Conservation (phyloP, 2,888 invertebrate species). For the Spilosoma lubricipeda region DNA sequence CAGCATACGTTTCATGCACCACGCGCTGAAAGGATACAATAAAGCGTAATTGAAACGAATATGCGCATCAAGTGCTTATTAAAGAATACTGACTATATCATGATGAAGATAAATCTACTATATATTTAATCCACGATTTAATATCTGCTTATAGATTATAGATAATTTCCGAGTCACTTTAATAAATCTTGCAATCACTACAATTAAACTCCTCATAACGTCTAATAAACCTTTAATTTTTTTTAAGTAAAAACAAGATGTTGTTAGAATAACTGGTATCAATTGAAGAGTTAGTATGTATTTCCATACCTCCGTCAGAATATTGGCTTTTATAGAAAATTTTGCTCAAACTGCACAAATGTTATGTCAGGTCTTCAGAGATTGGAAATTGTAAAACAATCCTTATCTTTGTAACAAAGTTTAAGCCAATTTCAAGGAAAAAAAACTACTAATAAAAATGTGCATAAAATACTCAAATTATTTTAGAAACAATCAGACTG, state of each 20-base stretch:
- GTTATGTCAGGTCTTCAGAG: not conserved
- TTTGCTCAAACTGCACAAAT: not conserved
- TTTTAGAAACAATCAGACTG: too few relatives aligned
- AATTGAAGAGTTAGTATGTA: too few relatives aligned
- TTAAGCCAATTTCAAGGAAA: not conserved
- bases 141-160: not conserved
- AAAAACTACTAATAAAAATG: too few relatives aligned
- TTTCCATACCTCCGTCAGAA: too few relatives aligned
- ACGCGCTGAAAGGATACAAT: conserved; percentile 66
- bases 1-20: conserved; percentile 78
- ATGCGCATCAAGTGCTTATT: conserved; percentile 19
- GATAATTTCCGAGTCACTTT: not conserved
- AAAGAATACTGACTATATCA: not conserved
- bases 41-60: not conserved
- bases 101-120: not conserved
- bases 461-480: too few relatives aligned
- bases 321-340: not conserved
- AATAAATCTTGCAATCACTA: not conserved
- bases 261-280: too few relatives aligned
- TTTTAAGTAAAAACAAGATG: not conserved
- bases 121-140: not conserved
- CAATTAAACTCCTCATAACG: not conserved
- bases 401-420: not conserved
- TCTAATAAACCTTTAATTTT: not conserved
- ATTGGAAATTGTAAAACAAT: not conserved